Conservation (phyloP, 2,113 vertebrate genomes). For the Ictidomys tridecemlineatus region DNA sequence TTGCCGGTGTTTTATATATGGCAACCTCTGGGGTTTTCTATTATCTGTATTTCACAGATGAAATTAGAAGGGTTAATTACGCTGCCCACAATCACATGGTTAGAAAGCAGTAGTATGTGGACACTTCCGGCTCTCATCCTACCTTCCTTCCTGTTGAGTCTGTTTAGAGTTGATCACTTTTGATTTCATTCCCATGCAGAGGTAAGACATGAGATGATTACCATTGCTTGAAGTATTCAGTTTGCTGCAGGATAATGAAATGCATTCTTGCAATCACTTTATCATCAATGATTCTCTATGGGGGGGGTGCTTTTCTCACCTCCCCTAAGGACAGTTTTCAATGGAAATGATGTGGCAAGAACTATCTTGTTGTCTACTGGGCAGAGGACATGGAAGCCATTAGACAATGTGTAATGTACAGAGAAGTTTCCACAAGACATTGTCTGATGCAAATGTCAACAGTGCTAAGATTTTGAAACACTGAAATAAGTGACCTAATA, state of each 20-base stretch:
- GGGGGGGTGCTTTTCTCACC: not conserved
- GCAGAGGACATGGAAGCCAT: not conserved
- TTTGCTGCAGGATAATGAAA: not conserved
- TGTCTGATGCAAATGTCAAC: rapidly evolving
- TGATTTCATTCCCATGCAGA: not conserved
- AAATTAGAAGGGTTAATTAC: not conserved
- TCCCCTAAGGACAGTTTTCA: not conserved
- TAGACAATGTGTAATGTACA: not conserved
- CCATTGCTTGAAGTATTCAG: not conserved
- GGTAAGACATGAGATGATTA: not conserved
- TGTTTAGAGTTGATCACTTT: not conserved
- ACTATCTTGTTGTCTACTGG: not conserved
- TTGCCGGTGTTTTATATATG: not conserved
- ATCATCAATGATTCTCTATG: not conserved
- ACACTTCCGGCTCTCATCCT: not conserved
- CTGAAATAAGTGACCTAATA: not conserved
- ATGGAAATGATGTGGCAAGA: not conserved
- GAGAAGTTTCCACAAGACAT: not conserved
- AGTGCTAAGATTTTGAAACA: not conserved
- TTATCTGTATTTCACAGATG: not conserved
- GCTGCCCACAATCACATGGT: not conserved
- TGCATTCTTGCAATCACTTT: not conserved
- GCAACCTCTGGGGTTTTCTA: not conserved
- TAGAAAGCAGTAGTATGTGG: not conserved
- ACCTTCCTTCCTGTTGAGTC: not conserved